Percentiles rank a stretch among this genome's conserved stretches.
phyloP scores from a whole-genome alignment of 2,888 invertebrate genomes.

The Napeogenes inachia region DNA sequence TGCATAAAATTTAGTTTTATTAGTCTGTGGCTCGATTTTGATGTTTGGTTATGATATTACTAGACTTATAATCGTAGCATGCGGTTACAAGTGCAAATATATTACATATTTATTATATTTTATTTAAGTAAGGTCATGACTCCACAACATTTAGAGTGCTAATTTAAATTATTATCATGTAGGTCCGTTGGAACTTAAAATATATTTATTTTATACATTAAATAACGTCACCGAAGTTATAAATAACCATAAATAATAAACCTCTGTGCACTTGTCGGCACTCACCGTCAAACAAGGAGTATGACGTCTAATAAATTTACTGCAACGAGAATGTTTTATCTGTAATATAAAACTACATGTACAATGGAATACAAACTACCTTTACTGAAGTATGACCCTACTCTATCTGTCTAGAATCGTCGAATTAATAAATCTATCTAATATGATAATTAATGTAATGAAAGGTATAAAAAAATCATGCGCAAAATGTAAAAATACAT shows the following conservation, averaged over 20 bases:
- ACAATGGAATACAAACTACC: constrained; percentile 15
- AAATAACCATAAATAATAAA: background rate
- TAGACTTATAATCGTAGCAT: background rate
- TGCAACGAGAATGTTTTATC: constrained; percentile 69
- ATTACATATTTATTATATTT: too few relatives aligned
- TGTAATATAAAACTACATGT: constrained; percentile 52
- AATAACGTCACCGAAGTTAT: too few relatives aligned
- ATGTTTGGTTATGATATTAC: background rate
- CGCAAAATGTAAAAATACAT: background rate
- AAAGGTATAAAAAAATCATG: constrained; percentile 2
- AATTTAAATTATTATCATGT: too few relatives aligned
- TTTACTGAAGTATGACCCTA: constrained; percentile 11
- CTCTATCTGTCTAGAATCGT: background rate
- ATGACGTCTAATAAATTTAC: constrained; percentile 65
- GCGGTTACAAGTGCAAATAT: background rate
- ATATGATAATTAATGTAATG: constrained; percentile 7
- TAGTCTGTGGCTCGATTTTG: background rate
- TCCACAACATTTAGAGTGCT: constrained; percentile 1
- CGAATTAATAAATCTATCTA: constrained; percentile 1
- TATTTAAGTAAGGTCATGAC: constrained; percentile 21
- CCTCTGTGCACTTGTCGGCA: constrained; percentile 42
- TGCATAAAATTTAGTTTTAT: background rate
- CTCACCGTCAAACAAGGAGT: constrained; percentile 67
- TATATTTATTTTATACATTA: too few relatives aligned
- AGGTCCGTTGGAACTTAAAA: too few relatives aligned